Base-by-base conservation (phyloP, 2,888 invertebrate species). In the Eupithecia subumbrata region DNA sequence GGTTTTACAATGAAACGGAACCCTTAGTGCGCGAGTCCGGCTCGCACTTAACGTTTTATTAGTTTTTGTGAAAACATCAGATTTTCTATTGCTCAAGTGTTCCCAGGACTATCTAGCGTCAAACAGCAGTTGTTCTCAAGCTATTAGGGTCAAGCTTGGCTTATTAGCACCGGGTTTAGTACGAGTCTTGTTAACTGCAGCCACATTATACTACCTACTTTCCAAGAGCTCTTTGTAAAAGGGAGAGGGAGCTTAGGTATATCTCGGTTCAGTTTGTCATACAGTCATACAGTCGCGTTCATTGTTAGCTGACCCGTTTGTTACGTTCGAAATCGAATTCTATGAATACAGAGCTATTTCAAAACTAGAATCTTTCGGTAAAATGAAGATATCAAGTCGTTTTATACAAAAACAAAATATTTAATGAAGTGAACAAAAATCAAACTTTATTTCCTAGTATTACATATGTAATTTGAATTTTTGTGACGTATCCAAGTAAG, bases 121-220 rank as follows among this genome's bases (percentile, higher is more conserved):
- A 64, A 16, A 64, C 63, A 34, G 14, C 60, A 56, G 52, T 22
- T 34, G 64, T 34, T 34, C 64, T 64, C 18, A 34, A 34, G 18
- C 64, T 64, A 64, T 60, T 43, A 18, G 30, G 40, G 18, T 25
- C 48, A 79, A 69, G 18, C 64, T 64, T 64, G 34, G 64, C 64
- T 60, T 60, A 60, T 60, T 60, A 60, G 60, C 1, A 22, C 60
- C 12, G 25, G 60, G 60, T 1, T 60, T 25, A 60, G 25, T 22
- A 5, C 22, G 60, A 56, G 56, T 56, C 56, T 56, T 25, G 56
- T 56, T 56, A 22, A 60, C 25, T 60, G 56, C 25, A 14, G 56
- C 56, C 22, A 25, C 18, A 60, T 60, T 60, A 25, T 22, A 25
- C 22, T 60, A 25, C 56, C 22, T 60, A 25, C 56, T 25, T 60